Evolutionary conservation across 2,797 vertebrate genomes (phyloP), one percentile per base, ranked within the genome.

Genomic region (Nyctibius grandis): DNA sequence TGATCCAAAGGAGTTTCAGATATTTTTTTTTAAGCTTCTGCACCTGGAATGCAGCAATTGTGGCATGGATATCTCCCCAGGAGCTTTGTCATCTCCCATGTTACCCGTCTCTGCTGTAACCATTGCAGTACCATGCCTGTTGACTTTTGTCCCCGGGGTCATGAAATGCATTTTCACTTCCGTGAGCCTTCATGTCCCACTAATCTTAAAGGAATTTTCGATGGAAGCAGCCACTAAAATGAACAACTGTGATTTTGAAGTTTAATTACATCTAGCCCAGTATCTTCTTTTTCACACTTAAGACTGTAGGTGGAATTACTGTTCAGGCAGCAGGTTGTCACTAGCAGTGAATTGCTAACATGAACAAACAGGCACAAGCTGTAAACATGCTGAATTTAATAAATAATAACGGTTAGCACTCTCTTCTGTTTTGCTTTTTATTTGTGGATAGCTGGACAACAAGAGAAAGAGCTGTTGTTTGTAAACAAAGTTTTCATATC

Each of bases 121-220:
- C n/a, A 61, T 5, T 14, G 23, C 68, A 65, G 21, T 26, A 54
- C 44, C 23, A 7, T 21, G 21, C 34, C 22, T 64, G 38, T 42
- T 34, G 47, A 64, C 40, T 48, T n/a, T 50, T 51, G 23, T 70
- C 47, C 63, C 44, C 3, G 1, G 17, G 26, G 44, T 33, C 38
- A 85, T 28, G 40, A 89, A 70, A 81, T 40, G 47, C 11, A 59
- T 86, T 83, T 84, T 64, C 42, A 56, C 13, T 78, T 77, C 42
- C 3, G 0, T 12, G 20, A 12, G 26, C 81, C 64, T 50, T 72
- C 45, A 68, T 0, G 0, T 38, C 12, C 50, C 56, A 80, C 56
- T 45, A 48, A 74, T 61, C 64, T 91, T 74, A 78, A 78, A 70
- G 50, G 38, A 72, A 81, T 65, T 92, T 93, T 47, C 79, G 72